Percentiles rank a stretch among this genome's conserved stretches.
Conservation (phyloP, 2,888 invertebrate genomes). For the Aleiodes leptofemur region DNA sequence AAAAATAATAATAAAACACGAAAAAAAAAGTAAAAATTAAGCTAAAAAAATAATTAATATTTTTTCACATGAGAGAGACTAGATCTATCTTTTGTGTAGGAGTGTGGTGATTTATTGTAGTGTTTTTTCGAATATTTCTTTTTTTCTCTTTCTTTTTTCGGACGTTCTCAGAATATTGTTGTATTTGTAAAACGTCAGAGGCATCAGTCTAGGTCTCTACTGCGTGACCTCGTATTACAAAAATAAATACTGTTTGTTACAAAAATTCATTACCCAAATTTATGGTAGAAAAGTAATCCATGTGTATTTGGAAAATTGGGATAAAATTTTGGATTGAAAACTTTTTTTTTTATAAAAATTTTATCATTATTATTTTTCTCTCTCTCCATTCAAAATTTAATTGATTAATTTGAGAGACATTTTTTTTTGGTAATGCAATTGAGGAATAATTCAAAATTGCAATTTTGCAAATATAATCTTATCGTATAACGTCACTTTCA, state of each 20-base stretch:
- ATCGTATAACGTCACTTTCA: constrained; percentile 32
- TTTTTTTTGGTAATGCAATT: background rate
- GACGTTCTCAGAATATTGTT: constrained; percentile 15
- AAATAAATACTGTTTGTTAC: constrained; percentile 35
- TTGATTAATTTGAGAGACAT: too few relatives aligned
- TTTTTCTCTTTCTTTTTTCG: background rate
- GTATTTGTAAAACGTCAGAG: background rate
- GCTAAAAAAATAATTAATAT: background rate
- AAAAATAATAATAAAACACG: background rate
- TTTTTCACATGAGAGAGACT: too few relatives aligned
- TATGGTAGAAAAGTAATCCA: background rate
- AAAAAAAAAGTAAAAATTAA: background rate
- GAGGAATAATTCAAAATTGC: background rate
- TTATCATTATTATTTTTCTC: too few relatives aligned
- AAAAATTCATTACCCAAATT: constrained; percentile 25
- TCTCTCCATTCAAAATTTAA: too few relatives aligned
- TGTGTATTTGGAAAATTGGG: background rate
- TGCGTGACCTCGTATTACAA: constrained; percentile 29
- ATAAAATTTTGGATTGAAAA: too few relatives aligned
- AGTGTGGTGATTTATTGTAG: background rate
- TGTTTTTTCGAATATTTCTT: background rate
- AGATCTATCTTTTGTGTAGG: too few relatives aligned
- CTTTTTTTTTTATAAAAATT: too few relatives aligned
- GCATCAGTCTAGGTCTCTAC: constrained; percentile 31
- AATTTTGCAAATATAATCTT: constrained; percentile 11